Evolutionary conservation across 2,797 vertebrate genomes (phyloP), one percentile per base, ranked within the genome.

Genomic region (Gambelia wislizenii): DNA sequence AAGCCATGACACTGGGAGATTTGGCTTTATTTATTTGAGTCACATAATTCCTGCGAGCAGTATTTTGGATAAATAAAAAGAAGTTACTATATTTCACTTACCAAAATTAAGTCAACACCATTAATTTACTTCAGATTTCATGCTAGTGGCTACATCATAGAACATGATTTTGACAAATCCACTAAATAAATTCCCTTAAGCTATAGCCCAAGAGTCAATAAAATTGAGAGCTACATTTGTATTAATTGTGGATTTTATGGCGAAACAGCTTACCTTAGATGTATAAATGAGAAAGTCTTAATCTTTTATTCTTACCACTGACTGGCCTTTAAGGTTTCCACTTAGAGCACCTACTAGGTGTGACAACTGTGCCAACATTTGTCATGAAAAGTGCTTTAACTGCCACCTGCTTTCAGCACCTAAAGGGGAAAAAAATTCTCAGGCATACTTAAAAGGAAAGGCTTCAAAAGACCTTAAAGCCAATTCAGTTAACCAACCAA

Each of bases 1-100:
- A 94, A 93, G 84, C 36, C 91, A 93, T 91, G 94, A 90, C 77
- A 69, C 89, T 54, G 70, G 90, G 76, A 94, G 33, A 93, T 91
- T 93, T 70, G 88, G 47, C 42, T 77, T 44, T 0, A 16, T 27
- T 87, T 90, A 91, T 89, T 69, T 86, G 75, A 92, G 72, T 84
- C 92, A 91, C 91, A 91, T 92, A 94, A 91, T 91, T 83, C 84
- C 64, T 92, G 69, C 84, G 83, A 93, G 79, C 64, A 91, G 69
- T 3, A 92, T 56, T 76, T 90, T 72, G 72, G 80, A 91, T 88
- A 94, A 92, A 42, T 81, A 13, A 85, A 74, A 87, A 91, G 89
- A 70, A 56, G 44, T 52, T 10, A 49, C n/a, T 72, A 2, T 69
- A 84, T 87, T 91, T 82, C 7, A 56, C 47, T 81, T 6, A 56